Evolutionary conservation across 2,113 vertebrate genomes (phyloP), one percentile per base, ranked within the genome.

Genomic region (Lagopus leucura): DNA sequence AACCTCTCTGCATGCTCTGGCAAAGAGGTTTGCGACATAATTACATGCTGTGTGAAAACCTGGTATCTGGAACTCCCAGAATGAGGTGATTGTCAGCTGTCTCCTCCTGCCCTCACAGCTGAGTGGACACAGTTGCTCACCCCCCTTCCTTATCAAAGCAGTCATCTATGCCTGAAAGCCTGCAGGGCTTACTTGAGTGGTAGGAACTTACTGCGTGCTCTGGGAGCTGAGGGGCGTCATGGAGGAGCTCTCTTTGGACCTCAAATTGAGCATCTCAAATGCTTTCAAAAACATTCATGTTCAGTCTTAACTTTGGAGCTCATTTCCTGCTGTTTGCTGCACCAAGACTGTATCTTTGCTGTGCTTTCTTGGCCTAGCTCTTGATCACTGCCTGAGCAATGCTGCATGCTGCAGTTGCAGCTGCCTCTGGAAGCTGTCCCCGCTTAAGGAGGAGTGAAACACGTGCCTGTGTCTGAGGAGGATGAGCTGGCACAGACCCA

Each of bases 281-380:
- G 17, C 36, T 63, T 54, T 57, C 13, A 42, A 25, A 79, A 79
- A 34, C 11, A 8, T 1, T 65, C 19, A 1, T 0, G 0, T 84
- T 81, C 47, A 8, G 13, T 38, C 36, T 54, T 20, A 30, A 63
- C 55, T 82, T 64, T 87, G 74, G 63, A 43, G 20, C 32, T 14
- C 34, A 34, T 69, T 57, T 60, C 61, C 63, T 78, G 13, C 6
- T 2, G 2, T 70, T 60, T 38, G 22, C 32, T 32, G 24, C 12
- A 10, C 32, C 58, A 48, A 64, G 74, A 38, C 21, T 27, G 18
- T 40, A n/a, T 40, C 78, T 47, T 30, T 70, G 40, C 47, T 36
- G 0, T 11, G 3, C n/a, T 69, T 78, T 61, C 58, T 67, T 89
- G 57, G 21, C 40, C 42, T 27, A 6, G 8, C 82, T 70, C 25